These are phyloP conservation scores for Steromphala cineraria DNA, from an alignment of 2,888 invertebrate genomes.

Conservation along the genomic window DNA sequence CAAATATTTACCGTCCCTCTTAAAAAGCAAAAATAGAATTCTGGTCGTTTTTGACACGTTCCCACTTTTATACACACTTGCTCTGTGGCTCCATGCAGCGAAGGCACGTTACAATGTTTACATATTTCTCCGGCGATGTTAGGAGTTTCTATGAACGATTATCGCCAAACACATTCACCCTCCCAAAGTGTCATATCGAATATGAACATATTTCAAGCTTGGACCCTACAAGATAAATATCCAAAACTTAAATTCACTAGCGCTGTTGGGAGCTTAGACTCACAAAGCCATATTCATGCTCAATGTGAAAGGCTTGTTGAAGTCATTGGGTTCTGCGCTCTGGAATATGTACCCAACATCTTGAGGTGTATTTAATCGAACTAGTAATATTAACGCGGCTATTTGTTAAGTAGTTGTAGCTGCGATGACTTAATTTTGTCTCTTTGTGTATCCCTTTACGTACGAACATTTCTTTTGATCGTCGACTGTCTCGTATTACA, in stretches of 20 bases:
- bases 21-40: constrained; percentile 27
- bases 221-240: neutral
- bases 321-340: neutral
- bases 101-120: constrained; percentile 21
- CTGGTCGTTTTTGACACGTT: constrained; percentile 24
- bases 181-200: neutral
- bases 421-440: neutral
- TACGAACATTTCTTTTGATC: neutral
- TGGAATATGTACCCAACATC: neutral
- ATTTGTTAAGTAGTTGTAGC: neutral
- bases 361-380: neutral
- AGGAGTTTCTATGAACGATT: constrained; percentile 17
- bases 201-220: neutral
- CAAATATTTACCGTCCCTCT: constrained; percentile 23
- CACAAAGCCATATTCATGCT: constrained; percentile 2
- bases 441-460: neutral
- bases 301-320: neutral
- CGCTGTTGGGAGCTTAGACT: neutral
- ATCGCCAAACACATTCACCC: neutral
- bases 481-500: neutral
- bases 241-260: constrained; percentile 1
- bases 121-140: neutral
- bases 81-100: neutral
- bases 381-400: neutral
- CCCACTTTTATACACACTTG: constrained; percentile 6